Percentiles rank a stretch among this genome's conserved stretches.
Conservation (phyloP, 2,113 vertebrate species). For the Eonycteris spelaea region DNA sequence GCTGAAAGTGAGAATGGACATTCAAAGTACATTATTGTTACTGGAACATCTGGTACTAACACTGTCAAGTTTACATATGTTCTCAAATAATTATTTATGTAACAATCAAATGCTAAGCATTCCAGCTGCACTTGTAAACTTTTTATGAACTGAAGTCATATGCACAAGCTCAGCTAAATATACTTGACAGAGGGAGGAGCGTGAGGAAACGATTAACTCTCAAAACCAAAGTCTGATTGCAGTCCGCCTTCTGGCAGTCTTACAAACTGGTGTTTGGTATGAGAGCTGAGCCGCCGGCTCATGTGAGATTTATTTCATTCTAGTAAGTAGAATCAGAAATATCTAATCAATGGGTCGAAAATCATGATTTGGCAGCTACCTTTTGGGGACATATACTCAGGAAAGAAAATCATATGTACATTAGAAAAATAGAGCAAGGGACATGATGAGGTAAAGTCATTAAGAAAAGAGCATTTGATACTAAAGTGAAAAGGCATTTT, state of each 20-base stretch:
- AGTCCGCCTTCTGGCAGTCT: neutral
- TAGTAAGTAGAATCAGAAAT: neutral
- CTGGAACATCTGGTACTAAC: conserved; percentile 72
- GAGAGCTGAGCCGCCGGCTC: neutral
- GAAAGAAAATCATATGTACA: neutral
- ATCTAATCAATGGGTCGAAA: neutral
- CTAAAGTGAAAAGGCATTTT: neutral
- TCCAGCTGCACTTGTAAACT: conserved; percentile 69
- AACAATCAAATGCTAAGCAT: conserved; percentile 70
- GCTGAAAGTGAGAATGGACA: conserved; percentile 41
- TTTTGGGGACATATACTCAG: neutral
- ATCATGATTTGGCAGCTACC: neutral
- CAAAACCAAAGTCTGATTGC: conserved; percentile 4
- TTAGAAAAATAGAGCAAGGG: neutral
- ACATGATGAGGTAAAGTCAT: neutral
- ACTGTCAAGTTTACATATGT: conserved; percentile 53
- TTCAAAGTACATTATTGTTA: conserved; percentile 54
- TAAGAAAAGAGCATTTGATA: neutral
- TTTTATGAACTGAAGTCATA: conserved; percentile 75
- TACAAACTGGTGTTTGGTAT: neutral
- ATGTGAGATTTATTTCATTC: neutral
- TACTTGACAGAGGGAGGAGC: conserved; percentile 40
- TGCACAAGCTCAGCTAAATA: conserved; percentile 54
- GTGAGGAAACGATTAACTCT: conserved; percentile 65
- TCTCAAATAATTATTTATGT: conserved; percentile 72